Evolutionary conservation across 2,797 vertebrate species (phyloP).

Genomic region (Sebastes kiyomatsui): DNA sequence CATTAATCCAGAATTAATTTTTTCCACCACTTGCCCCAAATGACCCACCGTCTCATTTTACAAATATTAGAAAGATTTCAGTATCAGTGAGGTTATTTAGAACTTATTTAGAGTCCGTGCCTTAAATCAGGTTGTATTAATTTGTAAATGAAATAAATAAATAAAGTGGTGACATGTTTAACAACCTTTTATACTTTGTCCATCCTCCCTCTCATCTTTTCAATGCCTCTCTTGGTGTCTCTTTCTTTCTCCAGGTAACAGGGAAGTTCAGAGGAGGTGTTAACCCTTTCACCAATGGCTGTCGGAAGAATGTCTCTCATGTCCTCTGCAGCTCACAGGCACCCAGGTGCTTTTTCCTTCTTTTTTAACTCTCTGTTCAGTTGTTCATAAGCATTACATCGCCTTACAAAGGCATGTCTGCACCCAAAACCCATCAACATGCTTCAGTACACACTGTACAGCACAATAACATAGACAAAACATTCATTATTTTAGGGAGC

Average conservation of each 20-base stretch:
- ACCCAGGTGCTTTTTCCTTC: constrained; percentile 84
- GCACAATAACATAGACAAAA: neutral
- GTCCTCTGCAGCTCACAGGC: constrained; percentile 96
- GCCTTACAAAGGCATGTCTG: neutral
- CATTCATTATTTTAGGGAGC: neutral
- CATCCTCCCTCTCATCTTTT: neutral
- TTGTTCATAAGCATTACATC: neutral
- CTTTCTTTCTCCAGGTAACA: constrained; percentile 85
- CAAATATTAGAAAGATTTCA: neutral
- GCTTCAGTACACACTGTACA: neutral
- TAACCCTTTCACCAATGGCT: constrained; percentile 97
- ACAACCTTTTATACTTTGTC: neutral
- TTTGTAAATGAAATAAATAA: neutral
- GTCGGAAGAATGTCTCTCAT: constrained; percentile 91
- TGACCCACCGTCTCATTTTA: neutral
- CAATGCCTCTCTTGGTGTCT: neutral
- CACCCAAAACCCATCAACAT: neutral
- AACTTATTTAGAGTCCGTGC: neutral
- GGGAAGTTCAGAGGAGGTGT: constrained; percentile 97
- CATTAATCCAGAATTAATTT: neutral
- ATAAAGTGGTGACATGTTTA: neutral
- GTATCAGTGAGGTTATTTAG: neutral
- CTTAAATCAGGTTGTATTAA: neutral
- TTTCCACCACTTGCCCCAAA: neutral
- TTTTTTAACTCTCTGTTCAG: neutral